Percentiles rank a stretch among this genome's conserved stretches.
Conservation (phyloP, 2,888 invertebrate species). For the Invenusta paracnida region DNA sequence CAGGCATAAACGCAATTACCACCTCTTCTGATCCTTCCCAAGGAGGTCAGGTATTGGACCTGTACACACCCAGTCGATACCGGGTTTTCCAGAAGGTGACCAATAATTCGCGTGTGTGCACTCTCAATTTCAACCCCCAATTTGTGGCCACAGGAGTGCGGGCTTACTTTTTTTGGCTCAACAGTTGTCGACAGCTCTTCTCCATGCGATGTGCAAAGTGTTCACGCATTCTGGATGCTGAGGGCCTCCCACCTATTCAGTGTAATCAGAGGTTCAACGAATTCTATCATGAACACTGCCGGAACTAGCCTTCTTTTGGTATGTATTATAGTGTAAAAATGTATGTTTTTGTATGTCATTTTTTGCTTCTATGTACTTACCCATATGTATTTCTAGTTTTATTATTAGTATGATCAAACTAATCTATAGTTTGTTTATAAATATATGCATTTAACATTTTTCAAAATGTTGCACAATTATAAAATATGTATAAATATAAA, state of each 20-base stretch:
- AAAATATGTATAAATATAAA: too few relatives aligned
- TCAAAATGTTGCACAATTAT: too few relatives aligned
- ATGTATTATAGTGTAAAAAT: too few relatives aligned
- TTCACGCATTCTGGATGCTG: neutral
- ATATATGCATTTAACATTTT: too few relatives aligned
- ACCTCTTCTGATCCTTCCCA: neutral
- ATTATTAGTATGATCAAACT: too few relatives aligned
- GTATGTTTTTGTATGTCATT: too few relatives aligned
- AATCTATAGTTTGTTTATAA: too few relatives aligned
- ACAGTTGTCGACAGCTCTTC: slow-evolving; percentile 24
- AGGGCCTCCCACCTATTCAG: slow-evolving; percentile 24
- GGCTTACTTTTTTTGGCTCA: neutral
- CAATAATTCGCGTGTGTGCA: neutral
- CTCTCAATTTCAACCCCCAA: slow-evolving; percentile 7
- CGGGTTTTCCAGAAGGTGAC: slow-evolving; percentile 30
- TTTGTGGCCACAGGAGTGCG: neutral
- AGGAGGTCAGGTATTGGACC: neutral
- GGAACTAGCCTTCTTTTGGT: too few relatives aligned
- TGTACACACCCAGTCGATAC: neutral
- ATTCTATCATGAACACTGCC: neutral
- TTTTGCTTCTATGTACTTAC: too few relatives aligned
- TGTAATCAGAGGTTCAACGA: neutral
- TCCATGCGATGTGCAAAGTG: neutral
- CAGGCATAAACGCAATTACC: neutral
- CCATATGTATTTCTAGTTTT: too few relatives aligned